These are phyloP conservation scores for Timema podura DNA, from an alignment of 2,888 invertebrate genomes.

Conservation along the genomic window DNA sequence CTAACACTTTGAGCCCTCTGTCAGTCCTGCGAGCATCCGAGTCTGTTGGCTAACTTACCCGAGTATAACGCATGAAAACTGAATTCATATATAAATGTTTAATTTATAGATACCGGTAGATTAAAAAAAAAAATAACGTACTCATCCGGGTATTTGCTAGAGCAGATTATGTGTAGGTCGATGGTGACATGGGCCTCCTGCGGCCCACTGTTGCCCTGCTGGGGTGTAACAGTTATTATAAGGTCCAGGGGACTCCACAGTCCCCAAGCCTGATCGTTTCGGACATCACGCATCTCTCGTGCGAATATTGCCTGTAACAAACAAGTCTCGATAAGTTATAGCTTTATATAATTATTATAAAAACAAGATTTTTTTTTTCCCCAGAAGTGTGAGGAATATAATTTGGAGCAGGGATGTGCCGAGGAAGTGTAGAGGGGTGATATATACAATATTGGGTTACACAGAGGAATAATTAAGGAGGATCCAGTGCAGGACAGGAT, in stretches of 20 bases:
- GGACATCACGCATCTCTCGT: conserved; percentile 63
- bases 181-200: conserved; percentile 65
- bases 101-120: not conserved
- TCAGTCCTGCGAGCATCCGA: too few relatives aligned
- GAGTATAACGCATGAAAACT: not conserved
- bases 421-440: too few relatives aligned
- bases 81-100: not conserved
- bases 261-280: conserved; percentile 55
- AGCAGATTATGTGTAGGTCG: conserved; percentile 71
- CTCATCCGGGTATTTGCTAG: conserved; percentile 75
- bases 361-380: conserved; percentile 22
- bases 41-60: too few relatives aligned
- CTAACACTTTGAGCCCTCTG: too few relatives aligned
- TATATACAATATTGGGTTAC: too few relatives aligned
- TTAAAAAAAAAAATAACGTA: conserved; percentile 46
- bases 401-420: too few relatives aligned
- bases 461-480: too few relatives aligned
- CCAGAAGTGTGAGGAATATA: too few relatives aligned
- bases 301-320: conserved; percentile 67
- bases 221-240: conserved; percentile 66
- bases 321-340: conserved; percentile 18
- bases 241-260: conserved; percentile 74
- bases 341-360: conserved; percentile 23
- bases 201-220: conserved; percentile 67
- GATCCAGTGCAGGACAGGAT: too few relatives aligned